These are phyloP conservation scores for Chaetogeoica ovagalla DNA, from an alignment of 2,888 invertebrate genomes.

Conservation along the genomic window DNA sequence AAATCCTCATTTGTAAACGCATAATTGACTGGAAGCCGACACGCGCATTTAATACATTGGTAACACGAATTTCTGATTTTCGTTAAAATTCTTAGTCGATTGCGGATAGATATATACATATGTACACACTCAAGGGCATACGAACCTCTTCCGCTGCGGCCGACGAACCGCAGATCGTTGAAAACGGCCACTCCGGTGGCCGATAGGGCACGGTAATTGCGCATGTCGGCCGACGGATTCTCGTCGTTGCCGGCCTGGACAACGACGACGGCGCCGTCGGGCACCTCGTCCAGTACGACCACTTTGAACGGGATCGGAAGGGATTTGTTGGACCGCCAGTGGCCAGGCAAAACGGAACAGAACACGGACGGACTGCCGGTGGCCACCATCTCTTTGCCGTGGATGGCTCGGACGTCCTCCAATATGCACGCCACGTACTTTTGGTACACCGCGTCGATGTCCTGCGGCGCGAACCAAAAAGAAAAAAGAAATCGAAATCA, in stretches of 20 bases:
- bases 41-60: too few relatives aligned
- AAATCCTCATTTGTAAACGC: too few relatives aligned
- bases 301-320: slow-evolving; percentile 96
- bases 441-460: slow-evolving; percentile 36
- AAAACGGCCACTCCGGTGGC: slow-evolving; percentile 98
- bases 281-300: slow-evolving; percentile 87
- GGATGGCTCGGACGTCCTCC: slow-evolving; percentile 62
- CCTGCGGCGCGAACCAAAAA: background rate
- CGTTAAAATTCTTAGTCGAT: too few relatives aligned
- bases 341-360: slow-evolving; percentile 89
- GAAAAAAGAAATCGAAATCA: background rate
- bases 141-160: slow-evolving; percentile 90
- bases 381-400: slow-evolving; percentile 83
- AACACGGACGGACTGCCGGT: slow-evolving; percentile 95
- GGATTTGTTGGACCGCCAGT: slow-evolving; percentile 98
- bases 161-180: slow-evolving; percentile 96
- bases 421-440: slow-evolving; percentile 56
- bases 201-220: slow-evolving; percentile 92
- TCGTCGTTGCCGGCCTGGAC: slow-evolving; percentile 97
- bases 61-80: too few relatives aligned
- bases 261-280: slow-evolving; percentile 91
- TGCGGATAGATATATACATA: too few relatives aligned
- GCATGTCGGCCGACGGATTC: slow-evolving; percentile 91
- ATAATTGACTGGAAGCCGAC: too few relatives aligned
- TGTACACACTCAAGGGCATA: background rate